phyloP scores from a whole-genome alignment of 2,888 invertebrate species.

The Fragum sueziense region DNA sequence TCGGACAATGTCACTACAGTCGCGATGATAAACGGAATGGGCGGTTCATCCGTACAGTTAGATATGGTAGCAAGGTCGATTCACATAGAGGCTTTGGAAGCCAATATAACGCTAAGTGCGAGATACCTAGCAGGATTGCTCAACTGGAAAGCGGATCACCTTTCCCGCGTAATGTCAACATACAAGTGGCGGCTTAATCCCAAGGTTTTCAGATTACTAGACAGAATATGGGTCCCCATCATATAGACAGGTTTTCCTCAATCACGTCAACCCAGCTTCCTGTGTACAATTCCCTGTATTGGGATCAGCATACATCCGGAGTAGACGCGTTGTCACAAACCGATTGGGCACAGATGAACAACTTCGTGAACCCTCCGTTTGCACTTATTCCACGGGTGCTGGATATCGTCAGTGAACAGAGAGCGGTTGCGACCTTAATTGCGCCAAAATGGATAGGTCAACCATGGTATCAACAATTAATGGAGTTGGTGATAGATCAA shows the following conservation, averaged over 20 bases:
- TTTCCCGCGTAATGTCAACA: constrained; percentile 27
- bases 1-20: constrained; percentile 39
- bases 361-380: constrained; percentile 50
- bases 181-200: constrained; percentile 46
- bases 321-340: constrained; percentile 40
- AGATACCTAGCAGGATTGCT: constrained; percentile 33
- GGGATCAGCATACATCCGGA: constrained; percentile 19
- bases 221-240: constrained; percentile 32
- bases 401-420: constrained; percentile 19
- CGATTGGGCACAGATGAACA: constrained; percentile 39
- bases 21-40: constrained; percentile 38
- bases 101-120: constrained; percentile 24
- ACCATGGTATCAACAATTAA: constrained; percentile 16
- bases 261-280: constrained; percentile 21
- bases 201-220: constrained; percentile 25
- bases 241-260: constrained; percentile 28
- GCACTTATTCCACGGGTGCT: constrained; percentile 21
- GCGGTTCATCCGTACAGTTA: constrained; percentile 23
- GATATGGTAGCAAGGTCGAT: constrained; percentile 13
- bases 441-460: constrained; percentile 36
- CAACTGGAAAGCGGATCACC: constrained; percentile 30
- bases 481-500: constrained; percentile 1
- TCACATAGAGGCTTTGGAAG: constrained; percentile 27
- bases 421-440: constrained; percentile 23
- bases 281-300: constrained; percentile 35